These are phyloP conservation scores for Oreochromis spilurus DNA, from an alignment of 2,113 vertebrate species.

Conservation along the genomic window DNA sequence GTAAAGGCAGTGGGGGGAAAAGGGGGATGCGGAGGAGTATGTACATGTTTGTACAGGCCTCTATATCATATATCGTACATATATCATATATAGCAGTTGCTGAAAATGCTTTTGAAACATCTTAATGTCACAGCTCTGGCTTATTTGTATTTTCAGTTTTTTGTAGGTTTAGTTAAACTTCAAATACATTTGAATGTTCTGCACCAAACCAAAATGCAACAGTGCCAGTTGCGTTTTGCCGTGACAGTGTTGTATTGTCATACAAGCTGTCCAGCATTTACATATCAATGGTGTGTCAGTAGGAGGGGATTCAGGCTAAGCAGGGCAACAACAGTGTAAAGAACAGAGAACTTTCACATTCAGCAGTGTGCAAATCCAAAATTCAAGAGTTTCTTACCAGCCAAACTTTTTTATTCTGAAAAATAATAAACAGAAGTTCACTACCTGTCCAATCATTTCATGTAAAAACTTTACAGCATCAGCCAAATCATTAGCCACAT, in stretches of 20 bases:
- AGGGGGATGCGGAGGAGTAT: neutral
- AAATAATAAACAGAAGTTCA: constrained; percentile 4
- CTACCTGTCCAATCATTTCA: constrained; percentile 4
- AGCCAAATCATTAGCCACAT: constrained; percentile 11
- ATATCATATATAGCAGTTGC: neutral
- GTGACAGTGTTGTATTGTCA: constrained; percentile 47
- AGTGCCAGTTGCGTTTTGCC: constrained; percentile 27
- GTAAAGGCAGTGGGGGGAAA: constrained; percentile 32
- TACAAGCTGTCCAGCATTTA: constrained; percentile 49
- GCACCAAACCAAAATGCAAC: neutral
- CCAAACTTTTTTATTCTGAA: neutral
- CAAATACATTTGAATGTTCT: neutral
- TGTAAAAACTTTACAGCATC: constrained; percentile 7
- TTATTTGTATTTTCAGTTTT: neutral
- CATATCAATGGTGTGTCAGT: constrained; percentile 48
- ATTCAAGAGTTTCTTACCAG: neutral
- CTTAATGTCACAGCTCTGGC: neutral
- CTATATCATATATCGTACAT: neutral
- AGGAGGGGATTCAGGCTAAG: constrained; percentile 18
- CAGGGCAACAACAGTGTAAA: neutral
- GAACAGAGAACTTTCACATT: constrained; percentile 23
- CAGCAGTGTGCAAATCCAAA: constrained; percentile 8
- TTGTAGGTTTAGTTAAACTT: neutral
- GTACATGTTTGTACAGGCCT: constrained; percentile 30
- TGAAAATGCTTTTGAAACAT: neutral